Percentiles rank a stretch among this genome's conserved stretches.
Evolutionary conservation across 2,888 invertebrate genomes (phyloP).

Genomic region (Ochlodes sylvanus): DNA sequence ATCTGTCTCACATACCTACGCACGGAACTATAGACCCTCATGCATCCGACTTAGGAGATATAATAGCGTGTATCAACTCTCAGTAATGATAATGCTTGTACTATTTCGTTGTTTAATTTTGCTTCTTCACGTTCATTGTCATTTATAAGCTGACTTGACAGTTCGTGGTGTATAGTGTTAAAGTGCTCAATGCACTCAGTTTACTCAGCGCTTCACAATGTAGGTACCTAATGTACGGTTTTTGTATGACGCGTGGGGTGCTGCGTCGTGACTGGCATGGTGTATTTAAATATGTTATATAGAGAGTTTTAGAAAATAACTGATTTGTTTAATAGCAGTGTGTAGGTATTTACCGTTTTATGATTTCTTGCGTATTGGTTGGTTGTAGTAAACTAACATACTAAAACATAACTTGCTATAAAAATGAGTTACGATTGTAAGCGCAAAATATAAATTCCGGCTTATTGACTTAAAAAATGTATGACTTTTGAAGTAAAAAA

Average conservation of each 20-base stretch:
- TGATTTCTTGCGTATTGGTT: too few species aligned
- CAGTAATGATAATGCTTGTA: constrained; percentile 10
- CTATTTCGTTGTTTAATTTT: constrained; percentile 57
- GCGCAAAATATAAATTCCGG: too few species aligned
- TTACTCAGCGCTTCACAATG: constrained; percentile 23
- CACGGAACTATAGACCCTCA: constrained; percentile 9
- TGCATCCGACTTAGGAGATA: constrained; percentile 19
- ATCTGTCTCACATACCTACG: constrained; percentile 23
- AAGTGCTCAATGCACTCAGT: constrained; percentile 34
- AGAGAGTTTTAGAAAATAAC: too few species aligned
- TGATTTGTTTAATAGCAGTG: too few species aligned
- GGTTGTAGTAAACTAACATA: too few species aligned
- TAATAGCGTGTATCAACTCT: background rate
- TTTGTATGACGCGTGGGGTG: background rate
- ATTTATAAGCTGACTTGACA: constrained; percentile 72
- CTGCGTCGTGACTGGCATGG: too few species aligned
- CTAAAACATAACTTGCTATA: too few species aligned
- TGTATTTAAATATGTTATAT: too few species aligned
- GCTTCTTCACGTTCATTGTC: constrained; percentile 69
- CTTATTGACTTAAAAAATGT: too few species aligned
- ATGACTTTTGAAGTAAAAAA: too few species aligned
- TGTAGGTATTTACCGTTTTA: too few species aligned
- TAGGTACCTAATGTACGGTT: constrained; percentile 30
- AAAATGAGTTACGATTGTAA: too few species aligned
- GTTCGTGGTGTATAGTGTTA: constrained; percentile 45